Evolutionary conservation across 2,797 vertebrate genomes (phyloP).

Genomic region (Nyctibius grandis): DNA sequence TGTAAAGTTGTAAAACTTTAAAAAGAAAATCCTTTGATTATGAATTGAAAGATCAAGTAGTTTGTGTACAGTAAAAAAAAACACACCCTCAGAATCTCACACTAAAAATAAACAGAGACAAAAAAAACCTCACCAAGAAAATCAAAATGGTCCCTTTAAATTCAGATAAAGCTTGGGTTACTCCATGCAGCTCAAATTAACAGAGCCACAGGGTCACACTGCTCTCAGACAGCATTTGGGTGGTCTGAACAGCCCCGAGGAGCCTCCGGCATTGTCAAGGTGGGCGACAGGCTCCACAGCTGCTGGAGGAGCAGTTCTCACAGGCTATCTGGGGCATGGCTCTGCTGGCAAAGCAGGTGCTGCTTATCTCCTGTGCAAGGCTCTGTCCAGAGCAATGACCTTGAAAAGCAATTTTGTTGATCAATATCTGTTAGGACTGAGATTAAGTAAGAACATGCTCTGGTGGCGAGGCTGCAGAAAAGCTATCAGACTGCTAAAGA

Average conservation of each 20-base stretch:
- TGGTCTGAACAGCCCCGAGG: fast-evolving
- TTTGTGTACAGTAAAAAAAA: fast-evolving
- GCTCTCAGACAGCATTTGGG: not conserved
- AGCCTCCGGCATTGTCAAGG: not conserved
- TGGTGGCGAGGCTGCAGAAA: not conserved
- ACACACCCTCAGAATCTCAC: not conserved
- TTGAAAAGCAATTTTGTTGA: conserved; percentile 66
- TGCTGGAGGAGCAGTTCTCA: not conserved
- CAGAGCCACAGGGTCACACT: fast-evolving
- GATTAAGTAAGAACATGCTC: not conserved
- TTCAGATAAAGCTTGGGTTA: not conserved
- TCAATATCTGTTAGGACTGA: conserved; percentile 47
- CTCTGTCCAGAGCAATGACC: conserved; percentile 11
- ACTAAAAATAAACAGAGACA: not conserved
- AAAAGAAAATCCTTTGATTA: not conserved
- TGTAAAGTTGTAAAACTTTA: not conserved
- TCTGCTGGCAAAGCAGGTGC: not conserved
- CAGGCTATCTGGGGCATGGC: fast-evolving
- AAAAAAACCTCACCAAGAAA: not conserved
- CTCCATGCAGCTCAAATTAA: not conserved
- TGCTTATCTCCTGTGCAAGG: conserved; percentile 29
- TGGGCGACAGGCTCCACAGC: fast-evolving
- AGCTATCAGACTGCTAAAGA: not conserved
- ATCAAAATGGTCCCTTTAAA: not conserved
- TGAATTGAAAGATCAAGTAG: not conserved